Base-by-base conservation (phyloP, 2,113 vertebrate species). In the Ailurus styani region DNA sequence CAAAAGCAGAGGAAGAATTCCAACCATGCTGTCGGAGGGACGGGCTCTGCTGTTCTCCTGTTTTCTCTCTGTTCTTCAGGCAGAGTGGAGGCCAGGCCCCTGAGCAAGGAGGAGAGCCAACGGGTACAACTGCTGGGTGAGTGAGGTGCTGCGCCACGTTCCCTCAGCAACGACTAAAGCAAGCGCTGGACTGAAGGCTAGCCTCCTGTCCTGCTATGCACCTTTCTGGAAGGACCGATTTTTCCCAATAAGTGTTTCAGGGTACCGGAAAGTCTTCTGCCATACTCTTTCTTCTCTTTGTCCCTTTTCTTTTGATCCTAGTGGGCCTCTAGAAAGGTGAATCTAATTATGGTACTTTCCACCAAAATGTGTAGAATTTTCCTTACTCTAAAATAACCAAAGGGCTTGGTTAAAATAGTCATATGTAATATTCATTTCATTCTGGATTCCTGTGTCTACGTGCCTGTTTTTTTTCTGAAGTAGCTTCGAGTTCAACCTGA, bases 1-100 rank as follows among this genome's bases (percentile, higher is more conserved):
- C 62, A 60, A 91, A 95, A 75, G 47, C 83, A 77, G 37, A 91
- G 90, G 75, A 92, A 94, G 92, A 94, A 95, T 96, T 96, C 79
- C 47, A 96, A 3, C 62, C 84, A 84, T 0, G 50, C n/a, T 37
- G 72, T n/a, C 29, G 2, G 64, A 91, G 83, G 83, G 83, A 34
- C 3, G 29, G 55, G 83, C 62, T 81, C 10, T 68, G 78, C 47
- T 7, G 12, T 73, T 75, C 55, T 93, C 62, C 31, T 45, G 7
- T 91, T 72, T 92, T 82, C 42, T 87, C n/a, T 73, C 75, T 37
- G n/a, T 31, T 88, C 62, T 93, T 40, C 34, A 89, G 62, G 50
- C 5, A 12, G 87, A 54, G 34, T 37, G 47, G 54, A 84, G 42
- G 66, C 79, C 45, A 27, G 21, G 31, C 2, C 57, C 20, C 27